phyloP scores from a whole-genome alignment of 30 jellyfish, hydroid and myxozoan species.

The Haliclystus octoradiatus region DNA sequence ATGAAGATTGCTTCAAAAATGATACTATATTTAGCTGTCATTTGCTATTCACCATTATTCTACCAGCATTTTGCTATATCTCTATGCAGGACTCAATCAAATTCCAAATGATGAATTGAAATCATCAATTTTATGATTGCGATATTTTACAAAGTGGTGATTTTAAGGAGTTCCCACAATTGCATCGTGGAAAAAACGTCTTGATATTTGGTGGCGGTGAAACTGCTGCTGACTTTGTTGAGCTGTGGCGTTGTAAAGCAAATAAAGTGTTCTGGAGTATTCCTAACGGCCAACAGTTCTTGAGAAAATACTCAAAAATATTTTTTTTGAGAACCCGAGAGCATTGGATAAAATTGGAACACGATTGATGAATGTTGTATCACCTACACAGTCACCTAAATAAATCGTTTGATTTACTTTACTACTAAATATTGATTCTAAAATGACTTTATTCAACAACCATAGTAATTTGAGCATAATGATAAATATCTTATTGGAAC shows the following conservation, averaged over 20 bases:
- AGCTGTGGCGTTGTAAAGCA: conserved; percentile 32
- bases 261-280: conserved; percentile 64
- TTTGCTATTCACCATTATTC: too few species aligned
- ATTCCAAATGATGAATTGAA: conserved; percentile 35
- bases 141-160: conserved; percentile 65
- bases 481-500: too few species aligned
- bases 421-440: too few species aligned
- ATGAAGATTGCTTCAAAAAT: too few species aligned
- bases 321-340: conserved; percentile 74
- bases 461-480: too few species aligned
- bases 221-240: conserved; percentile 75
- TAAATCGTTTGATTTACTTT: too few species aligned
- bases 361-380: conserved; percentile 51
- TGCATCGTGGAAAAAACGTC: conserved; percentile 35
- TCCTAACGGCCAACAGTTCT: conserved; percentile 93
- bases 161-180: conserved; percentile 35
- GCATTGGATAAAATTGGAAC: conserved; percentile 87
- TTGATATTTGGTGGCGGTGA: conserved; percentile 89
- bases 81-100: conserved; percentile 56
- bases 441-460: too few species aligned
- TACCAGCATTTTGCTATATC: too few species aligned
- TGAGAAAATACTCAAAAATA: conserved; percentile 61
- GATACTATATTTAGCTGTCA: too few species aligned
- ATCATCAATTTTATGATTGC: conserved; percentile 25
- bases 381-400: conserved; percentile 65